Evolutionary conservation across 2,888 invertebrate genomes (phyloP).

Genomic region (Listrodromus nycthemerus): DNA sequence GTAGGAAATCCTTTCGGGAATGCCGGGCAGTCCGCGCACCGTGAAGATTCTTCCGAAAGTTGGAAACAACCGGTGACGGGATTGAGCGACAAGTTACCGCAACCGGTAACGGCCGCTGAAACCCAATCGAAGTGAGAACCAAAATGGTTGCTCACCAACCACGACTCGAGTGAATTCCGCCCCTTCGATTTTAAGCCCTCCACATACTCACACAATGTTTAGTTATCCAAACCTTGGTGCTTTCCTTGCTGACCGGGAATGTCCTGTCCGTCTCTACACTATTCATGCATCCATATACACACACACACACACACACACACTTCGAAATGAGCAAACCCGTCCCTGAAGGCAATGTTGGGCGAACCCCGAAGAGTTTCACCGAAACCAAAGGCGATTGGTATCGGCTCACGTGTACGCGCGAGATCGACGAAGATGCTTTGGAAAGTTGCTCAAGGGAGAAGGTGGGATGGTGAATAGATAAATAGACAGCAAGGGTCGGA

Average conservation of each 20-base stretch:
- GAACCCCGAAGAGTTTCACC: not conserved
- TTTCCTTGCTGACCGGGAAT: conserved; percentile 14
- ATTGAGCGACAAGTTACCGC: conserved; percentile 50
- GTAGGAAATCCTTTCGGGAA: conserved; percentile 32
- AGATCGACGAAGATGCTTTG: conserved; percentile 10
- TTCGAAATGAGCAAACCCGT: not conserved
- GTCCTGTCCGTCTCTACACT: not conserved
- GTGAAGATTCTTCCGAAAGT: conserved; percentile 42
- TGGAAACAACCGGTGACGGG: conserved; percentile 49
- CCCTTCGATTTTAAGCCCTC: not conserved
- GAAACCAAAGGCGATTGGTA: not conserved
- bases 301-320: too few relatives aligned
- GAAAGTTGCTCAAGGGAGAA: conserved; percentile 7
- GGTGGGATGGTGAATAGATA: not conserved
- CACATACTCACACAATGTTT: not conserved
- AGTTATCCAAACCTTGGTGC: not conserved
- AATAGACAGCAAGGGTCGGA: not conserved
- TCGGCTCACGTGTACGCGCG: not conserved
- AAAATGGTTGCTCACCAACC: too few relatives aligned
- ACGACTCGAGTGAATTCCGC: too few relatives aligned
- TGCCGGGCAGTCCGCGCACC: conserved; percentile 13
- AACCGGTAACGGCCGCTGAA: conserved; percentile 4
- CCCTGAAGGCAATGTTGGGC: too few relatives aligned
- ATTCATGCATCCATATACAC: too few relatives aligned
- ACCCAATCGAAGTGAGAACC: too few relatives aligned